Percentiles rank a stretch among this genome's conserved stretches.
Evolutionary conservation across 2,888 invertebrate genomes (phyloP).

Genomic region (Troilus luridus): DNA sequence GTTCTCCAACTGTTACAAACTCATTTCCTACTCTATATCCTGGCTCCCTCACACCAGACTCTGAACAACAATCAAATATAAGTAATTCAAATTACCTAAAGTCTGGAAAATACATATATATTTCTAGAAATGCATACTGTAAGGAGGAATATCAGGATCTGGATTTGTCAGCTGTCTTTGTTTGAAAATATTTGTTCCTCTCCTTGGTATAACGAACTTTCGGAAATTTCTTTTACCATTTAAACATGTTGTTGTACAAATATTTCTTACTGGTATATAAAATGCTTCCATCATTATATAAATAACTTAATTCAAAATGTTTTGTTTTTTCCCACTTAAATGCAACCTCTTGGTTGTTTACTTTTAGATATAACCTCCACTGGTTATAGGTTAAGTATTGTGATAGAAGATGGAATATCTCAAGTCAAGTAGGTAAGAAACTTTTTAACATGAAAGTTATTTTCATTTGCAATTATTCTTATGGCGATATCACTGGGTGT

Average conservation of each 20-base stretch:
- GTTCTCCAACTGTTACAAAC: slow-evolving; percentile 83
- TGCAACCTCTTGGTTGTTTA: slow-evolving; percentile 1
- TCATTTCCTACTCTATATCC: slow-evolving; percentile 74
- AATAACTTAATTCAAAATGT: not conserved
- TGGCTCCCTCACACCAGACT: slow-evolving; percentile 78
- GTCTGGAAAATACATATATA: not conserved
- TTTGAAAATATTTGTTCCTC: slow-evolving; percentile 80
- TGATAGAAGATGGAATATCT: not conserved
- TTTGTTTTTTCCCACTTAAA: not conserved
- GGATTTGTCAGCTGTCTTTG: slow-evolving; percentile 73
- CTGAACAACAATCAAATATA: slow-evolving; percentile 67
- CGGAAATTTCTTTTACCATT: slow-evolving; percentile 86
- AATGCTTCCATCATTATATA: slow-evolving; percentile 30
- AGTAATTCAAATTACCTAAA: not conserved
- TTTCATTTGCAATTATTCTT: no score
- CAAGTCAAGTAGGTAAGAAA: no score
- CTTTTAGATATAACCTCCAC: not conserved
- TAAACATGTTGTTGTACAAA: slow-evolving; percentile 65
- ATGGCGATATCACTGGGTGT: no score
- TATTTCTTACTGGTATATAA: slow-evolving; percentile 51
- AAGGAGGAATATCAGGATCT: slow-evolving; percentile 77
- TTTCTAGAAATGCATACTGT: slow-evolving; percentile 71
- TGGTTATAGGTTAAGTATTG: not conserved
- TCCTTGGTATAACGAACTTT: slow-evolving; percentile 82
- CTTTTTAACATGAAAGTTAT: no score